Evolutionary conservation across 2,113 vertebrate genomes (phyloP), one percentile per base, ranked within the genome.

Genomic region (Platycercus adscitus): DNA sequence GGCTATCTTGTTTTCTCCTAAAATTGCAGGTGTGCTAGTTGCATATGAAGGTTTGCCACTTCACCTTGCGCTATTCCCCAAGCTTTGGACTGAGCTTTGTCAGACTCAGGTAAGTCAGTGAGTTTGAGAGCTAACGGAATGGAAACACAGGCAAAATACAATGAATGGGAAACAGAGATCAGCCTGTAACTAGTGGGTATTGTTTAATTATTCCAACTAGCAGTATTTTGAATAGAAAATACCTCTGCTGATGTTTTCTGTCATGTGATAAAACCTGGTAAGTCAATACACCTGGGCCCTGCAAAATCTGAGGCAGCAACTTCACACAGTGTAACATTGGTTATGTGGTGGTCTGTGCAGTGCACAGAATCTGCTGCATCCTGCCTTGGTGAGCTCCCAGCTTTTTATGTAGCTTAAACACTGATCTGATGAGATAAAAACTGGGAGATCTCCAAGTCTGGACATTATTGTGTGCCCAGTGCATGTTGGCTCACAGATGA

Each of bases 31-130:
- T 98, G 99, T 99, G 88, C 93, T 99, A 91, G 99, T 99, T 79
- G 99, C 99, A 2, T 99, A 99, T 88, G 99, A 99, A 98, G 99
- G 99, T 90, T 98, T 99, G 77, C 99, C 99, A 37, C 98, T 99
- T 91, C 99, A 99, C 95, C 98, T 99, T 31, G 98, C 99, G 5
- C 98, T 99, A 73, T 99, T 99, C 93, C 99, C 99, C 86, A 99
- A 99, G 96, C 98, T 99, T 71, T 99, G 99, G 99, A 99, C 99
- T 26, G 99, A 99, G 97, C 98, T 99, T 46, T 99, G 98, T 95
- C 99, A 99, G 97, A 99, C 99, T 73, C 99, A 99, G 99, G 99
- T 99, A 97, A 97, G 43, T 70, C 94, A 89, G 78, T n/a, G 37
- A 72, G 41, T 78, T 84, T 81, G 55, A 88, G 72, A 95, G 21